Base-by-base conservation (phyloP, 2,888 invertebrate genomes). In the Halictus ligatus region DNA sequence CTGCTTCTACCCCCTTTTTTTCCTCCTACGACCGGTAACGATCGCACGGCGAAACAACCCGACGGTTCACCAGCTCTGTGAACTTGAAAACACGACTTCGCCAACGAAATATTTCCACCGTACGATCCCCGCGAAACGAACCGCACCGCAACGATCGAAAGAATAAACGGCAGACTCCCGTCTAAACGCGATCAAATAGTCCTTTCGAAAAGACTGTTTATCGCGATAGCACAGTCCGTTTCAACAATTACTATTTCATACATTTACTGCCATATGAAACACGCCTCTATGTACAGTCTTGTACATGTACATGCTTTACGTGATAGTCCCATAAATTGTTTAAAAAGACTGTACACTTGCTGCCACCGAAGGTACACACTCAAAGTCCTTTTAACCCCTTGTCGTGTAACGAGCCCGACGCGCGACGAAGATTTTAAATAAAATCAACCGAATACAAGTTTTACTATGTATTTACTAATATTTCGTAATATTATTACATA, bases 1-100 rank as follows among this genome's bases (percentile, higher is more conserved):
- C 72, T 87, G 81, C 72, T 87, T 83, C 78, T 81, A 78, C 80
- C 82, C 80, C 67, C 46, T 58, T 64, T 83, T 78, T 40, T 78
- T 77, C 46, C 58, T 69, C 67, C 78, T 60, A 43, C 67, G 80
- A 71, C 85, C 81, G 84, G 81, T 83, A 83, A 81, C 81, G 87
- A 82, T 89, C 81, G 81, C 76, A 46, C 58, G 12, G 64, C 48
- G 67, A 71, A 79, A 81, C 43, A 58, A 81, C 43, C 67, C 35
- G n/a, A 60, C 40, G 35, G 48, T 77, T 71, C 75, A 58, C 67
- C 64, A 35, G 76, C 58, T 25, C 40, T 50, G 18, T 58, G 35
- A 76, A 72, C 25, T 46, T 29, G 46, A 43, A 40, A 60, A 58
- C 21, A 75, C 64, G 6, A 21, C 35, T 25, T 67, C n/a, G 13